These are phyloP conservation scores for Gila orcuttii DNA, from an alignment of 2,113 vertebrate genomes.

Conservation along the genomic window DNA sequence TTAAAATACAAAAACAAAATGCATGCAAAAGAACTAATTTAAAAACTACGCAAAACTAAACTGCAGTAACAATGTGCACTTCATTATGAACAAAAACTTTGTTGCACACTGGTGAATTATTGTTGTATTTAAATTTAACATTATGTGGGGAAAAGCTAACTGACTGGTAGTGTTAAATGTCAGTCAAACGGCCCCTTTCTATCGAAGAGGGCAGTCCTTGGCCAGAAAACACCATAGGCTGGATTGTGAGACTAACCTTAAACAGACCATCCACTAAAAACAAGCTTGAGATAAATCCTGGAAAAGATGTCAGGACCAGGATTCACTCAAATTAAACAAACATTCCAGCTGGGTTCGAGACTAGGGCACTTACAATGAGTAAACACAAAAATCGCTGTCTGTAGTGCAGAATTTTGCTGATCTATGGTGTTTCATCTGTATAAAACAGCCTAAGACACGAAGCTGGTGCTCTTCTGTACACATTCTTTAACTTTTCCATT, in stretches of 20 bases:
- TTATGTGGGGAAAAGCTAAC: background rate
- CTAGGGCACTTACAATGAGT: constrained; percentile 5
- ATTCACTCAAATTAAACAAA: background rate
- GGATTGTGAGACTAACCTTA: background rate
- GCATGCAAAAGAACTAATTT: background rate
- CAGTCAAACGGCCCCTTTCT: background rate
- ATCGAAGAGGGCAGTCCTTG: background rate
- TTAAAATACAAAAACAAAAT: background rate
- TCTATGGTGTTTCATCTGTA: background rate
- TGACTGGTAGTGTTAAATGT: background rate
- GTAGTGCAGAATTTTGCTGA: background rate
- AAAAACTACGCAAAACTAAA: background rate
- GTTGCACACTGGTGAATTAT: background rate
- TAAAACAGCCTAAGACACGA: background rate
- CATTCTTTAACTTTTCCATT: background rate
- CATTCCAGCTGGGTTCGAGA: background rate
- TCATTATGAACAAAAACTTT: background rate
- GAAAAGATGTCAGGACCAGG: background rate
- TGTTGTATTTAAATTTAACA: background rate
- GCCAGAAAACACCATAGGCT: background rate
- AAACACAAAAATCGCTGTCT: background rate
- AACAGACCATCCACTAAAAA: background rate
- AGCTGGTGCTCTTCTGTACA: background rate
- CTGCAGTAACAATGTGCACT: background rate
- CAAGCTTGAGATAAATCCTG: background rate